phyloP scores from a whole-genome alignment of 2,113 vertebrate genomes.

The Scolopax mira region DNA sequence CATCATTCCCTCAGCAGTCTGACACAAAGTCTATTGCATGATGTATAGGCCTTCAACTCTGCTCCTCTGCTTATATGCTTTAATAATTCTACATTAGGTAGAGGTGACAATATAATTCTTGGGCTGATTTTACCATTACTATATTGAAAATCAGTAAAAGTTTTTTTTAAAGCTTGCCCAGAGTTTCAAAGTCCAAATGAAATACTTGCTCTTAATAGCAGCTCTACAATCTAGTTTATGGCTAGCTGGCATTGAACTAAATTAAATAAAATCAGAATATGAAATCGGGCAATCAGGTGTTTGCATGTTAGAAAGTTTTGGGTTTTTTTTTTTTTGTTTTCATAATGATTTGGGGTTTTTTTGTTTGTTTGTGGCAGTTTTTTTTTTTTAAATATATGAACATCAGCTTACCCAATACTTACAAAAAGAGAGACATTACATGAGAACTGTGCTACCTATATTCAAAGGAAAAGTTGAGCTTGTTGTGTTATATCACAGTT shows the following conservation, averaged over 20 bases:
- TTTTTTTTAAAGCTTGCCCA: not conserved
- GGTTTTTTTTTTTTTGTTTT: not conserved
- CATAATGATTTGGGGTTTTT: too few species aligned
- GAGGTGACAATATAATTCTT: slow-evolving; percentile 48
- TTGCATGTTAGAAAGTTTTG: not conserved
- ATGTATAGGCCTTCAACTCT: slow-evolving; percentile 16
- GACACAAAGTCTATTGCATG: slow-evolving; percentile 53
- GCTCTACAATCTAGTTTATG: not conserved
- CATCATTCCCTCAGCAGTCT: not conserved
- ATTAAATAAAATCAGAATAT: not conserved
- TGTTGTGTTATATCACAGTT: not conserved
- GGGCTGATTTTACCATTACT: not conserved
- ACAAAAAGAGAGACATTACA: not conserved
- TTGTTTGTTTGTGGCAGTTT: not conserved
- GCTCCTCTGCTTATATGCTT: slow-evolving; percentile 2
- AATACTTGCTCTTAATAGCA: not conserved
- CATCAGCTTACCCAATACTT: not conserved
- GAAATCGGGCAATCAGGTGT: not conserved
- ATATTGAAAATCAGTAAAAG: not conserved
- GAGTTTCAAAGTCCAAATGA: not conserved
- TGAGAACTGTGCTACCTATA: not conserved
- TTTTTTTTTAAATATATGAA: not conserved
- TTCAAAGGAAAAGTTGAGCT: not conserved
- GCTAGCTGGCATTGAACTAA: not conserved
- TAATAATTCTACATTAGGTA: slow-evolving; percentile 53